These are phyloP conservation scores for Drosophila vallismaia DNA, from an alignment of 2,888 invertebrate genomes.

Conservation along the genomic window DNA sequence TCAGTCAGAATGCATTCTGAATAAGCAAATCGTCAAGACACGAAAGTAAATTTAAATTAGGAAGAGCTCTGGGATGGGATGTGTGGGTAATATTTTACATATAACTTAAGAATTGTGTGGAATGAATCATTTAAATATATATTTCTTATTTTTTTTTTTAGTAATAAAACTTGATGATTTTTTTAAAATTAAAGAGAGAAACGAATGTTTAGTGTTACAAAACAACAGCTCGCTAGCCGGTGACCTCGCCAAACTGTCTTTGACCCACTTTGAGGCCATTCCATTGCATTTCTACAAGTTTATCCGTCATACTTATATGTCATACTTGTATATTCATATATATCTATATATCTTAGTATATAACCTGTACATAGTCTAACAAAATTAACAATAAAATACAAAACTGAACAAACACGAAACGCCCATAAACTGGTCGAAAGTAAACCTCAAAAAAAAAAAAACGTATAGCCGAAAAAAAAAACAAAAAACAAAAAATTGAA, in stretches of 20 bases:
- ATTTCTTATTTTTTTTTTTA: background rate
- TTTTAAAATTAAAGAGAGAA: background rate
- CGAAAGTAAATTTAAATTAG: conserved; percentile 19
- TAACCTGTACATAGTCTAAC: conserved; percentile 65
- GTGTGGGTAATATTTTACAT: conserved; percentile 19
- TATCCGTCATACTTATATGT: conserved; percentile 31
- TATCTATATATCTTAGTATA: conserved; percentile 42
- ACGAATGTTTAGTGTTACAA: background rate
- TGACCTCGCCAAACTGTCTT: conserved; percentile 72
- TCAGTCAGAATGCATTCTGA: conserved; percentile 64
- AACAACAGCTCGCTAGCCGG: background rate
- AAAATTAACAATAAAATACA: conserved; percentile 41
- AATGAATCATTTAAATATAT: background rate
- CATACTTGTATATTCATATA: conserved; percentile 49
- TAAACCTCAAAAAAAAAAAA: conserved; percentile 47
- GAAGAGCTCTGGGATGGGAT: conserved; percentile 9
- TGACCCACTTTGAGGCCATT: conserved; percentile 60
- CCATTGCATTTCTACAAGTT: conserved; percentile 38
- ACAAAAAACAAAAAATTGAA: conserved; percentile 50
- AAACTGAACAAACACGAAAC: conserved; percentile 40
- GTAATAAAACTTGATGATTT: background rate
- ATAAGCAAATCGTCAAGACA: conserved; percentile 55
- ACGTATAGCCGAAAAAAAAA: conserved; percentile 55
- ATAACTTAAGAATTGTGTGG: background rate
- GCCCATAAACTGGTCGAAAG: conserved; percentile 75